Conservation (phyloP, 2,888 invertebrate species). For the Brenthis ino region DNA sequence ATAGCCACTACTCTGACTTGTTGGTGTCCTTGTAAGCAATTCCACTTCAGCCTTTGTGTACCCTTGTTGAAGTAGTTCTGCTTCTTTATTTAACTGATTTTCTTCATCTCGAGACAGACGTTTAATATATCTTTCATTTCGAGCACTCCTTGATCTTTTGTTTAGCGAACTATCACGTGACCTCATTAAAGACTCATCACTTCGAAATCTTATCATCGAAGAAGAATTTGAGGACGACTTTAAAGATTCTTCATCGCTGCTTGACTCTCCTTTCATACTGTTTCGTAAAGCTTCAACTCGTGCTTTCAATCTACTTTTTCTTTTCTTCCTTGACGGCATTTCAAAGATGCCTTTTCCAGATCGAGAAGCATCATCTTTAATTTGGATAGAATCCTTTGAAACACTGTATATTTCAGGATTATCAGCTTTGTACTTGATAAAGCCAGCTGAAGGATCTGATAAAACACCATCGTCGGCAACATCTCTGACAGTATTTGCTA, state of each 20-base stretch:
- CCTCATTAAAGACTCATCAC: conserved; percentile 86
- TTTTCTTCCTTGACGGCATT: conserved; percentile 76
- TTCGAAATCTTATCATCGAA: conserved; percentile 85
- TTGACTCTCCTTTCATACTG: conserved; percentile 84
- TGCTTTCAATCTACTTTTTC: conserved; percentile 84
- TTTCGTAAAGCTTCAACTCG: conserved; percentile 86
- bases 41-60: conserved; percentile 80
- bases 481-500: conserved; percentile 70
- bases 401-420: conserved; percentile 61
- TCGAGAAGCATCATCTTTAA: conserved; percentile 66
- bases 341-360: conserved; percentile 77
- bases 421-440: conserved; percentile 70
- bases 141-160: conserved; percentile 86
- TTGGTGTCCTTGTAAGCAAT: conserved; percentile 78
- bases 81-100: conserved; percentile 79
- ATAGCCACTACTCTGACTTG: conserved; percentile 77
- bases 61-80: conserved; percentile 75
- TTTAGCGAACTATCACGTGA: conserved; percentile 83
- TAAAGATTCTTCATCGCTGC: conserved; percentile 87
- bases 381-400: conserved; percentile 68
- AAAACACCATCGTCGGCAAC: conserved; percentile 78
- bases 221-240: conserved; percentile 83
- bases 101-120: conserved; percentile 88
- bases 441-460: conserved; percentile 82
- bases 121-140: conserved; percentile 91